Conservation (phyloP, 2,797 vertebrate species). For the Glyptemys insculpta region DNA sequence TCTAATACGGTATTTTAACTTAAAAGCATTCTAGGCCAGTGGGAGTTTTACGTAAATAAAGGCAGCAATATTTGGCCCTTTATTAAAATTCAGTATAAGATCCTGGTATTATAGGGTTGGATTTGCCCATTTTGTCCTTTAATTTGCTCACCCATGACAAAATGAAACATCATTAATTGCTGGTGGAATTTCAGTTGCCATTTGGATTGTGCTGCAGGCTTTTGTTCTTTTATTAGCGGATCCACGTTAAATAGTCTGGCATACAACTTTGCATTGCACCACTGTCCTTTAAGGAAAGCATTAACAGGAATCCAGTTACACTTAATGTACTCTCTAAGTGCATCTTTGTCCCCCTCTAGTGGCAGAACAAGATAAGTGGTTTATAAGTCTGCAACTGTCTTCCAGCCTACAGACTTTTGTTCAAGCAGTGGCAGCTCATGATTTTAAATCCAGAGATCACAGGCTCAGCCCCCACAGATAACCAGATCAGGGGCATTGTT, state of each 20-base stretch:
- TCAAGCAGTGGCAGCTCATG: not conserved
- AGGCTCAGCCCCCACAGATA: too few species aligned
- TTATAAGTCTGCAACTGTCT: not conserved
- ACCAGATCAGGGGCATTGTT: not conserved
- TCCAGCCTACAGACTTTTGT: fast-evolving
- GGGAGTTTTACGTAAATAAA: not conserved
- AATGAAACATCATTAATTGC: not conserved
- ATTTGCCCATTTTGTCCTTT: not conserved
- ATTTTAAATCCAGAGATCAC: not conserved
- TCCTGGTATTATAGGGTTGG: not conserved
- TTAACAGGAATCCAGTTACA: too few species aligned
- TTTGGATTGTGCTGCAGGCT: not conserved
- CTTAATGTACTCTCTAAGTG: too few species aligned
- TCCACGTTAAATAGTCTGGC: not conserved
- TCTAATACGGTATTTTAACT: not conserved
- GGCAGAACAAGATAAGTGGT: not conserved
- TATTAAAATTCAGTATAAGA: not conserved
- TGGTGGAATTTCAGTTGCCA: not conserved
- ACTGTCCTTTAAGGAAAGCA: too few species aligned
- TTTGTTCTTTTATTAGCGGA: not conserved
- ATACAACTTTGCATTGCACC: not conserved
- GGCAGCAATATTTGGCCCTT: not conserved
- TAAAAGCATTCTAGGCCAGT: not conserved
- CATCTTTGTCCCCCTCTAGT: not conserved
- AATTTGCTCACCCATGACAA: not conserved